These are phyloP conservation scores for Sminthurides bifidus DNA, from an alignment of 1,140 invertebrate species.

Conservation along the genomic window DNA sequence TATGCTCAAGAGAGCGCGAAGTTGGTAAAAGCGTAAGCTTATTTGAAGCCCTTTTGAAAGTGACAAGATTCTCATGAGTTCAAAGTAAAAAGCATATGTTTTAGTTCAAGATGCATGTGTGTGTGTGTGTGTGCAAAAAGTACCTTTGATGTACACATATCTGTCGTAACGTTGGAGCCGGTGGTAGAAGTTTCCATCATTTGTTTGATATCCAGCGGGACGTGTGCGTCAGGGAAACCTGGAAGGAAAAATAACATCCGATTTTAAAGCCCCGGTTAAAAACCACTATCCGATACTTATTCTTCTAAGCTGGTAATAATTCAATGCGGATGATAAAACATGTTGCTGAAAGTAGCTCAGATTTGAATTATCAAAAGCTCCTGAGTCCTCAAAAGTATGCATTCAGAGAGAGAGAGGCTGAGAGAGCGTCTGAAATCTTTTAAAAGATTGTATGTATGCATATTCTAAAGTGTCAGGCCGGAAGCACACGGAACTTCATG, in stretches of 20 bases:
- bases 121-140: neutral
- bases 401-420: neutral
- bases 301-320: no score
- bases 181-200: neutral
- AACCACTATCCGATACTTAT: no score
- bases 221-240: conserved; percentile 19
- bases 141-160: conserved; percentile 27
- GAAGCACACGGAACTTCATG: no score
- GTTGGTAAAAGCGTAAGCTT: neutral
- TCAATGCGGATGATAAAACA: no score
- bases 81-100: neutral
- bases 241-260: conserved; percentile 3
- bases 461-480: no score
- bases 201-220: conserved; percentile 22
- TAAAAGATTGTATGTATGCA: no score
- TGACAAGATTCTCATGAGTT: neutral
- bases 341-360: no score
- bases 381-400: no score
- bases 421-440: neutral
- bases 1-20: neutral
- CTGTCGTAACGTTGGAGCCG: conserved; percentile 6
- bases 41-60: neutral
- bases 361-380: no score
- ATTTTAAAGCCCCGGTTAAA: no score
- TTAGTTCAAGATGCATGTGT: neutral